Evolutionary conservation across 2,888 invertebrate species (phyloP).

Genomic region (Lomographa bimaculata): DNA sequence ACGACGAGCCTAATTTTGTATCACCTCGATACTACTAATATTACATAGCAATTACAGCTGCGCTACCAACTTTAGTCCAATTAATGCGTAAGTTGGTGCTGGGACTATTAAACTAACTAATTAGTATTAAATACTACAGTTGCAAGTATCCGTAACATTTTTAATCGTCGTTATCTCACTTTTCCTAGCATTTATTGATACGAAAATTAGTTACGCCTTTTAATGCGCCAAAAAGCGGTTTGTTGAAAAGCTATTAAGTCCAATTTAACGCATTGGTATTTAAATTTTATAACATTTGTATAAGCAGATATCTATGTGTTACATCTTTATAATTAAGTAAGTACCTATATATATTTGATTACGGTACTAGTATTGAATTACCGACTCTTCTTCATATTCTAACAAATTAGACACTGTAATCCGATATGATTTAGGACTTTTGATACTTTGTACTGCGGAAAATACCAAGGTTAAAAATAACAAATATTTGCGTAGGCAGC

Average conservation of each 20-base stretch:
- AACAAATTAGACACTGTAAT: background rate
- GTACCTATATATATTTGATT: slow-evolving; percentile 21
- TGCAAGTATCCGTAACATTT: slow-evolving; percentile 25
- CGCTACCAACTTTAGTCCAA: slow-evolving; percentile 23
- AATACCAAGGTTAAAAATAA: slow-evolving; percentile 18
- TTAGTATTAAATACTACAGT: slow-evolving; percentile 30
- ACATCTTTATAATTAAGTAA: slow-evolving; percentile 26
- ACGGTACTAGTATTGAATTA: slow-evolving; percentile 2
- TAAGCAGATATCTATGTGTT: slow-evolving; percentile 21
- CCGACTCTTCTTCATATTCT: background rate
- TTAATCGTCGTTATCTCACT: slow-evolving; percentile 21
- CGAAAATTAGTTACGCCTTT: slow-evolving; percentile 30
- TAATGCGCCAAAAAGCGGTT: slow-evolving; percentile 33
- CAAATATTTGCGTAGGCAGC: slow-evolving; percentile 20
- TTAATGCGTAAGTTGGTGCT: slow-evolving; percentile 25
- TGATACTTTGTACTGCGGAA: slow-evolving; percentile 4
- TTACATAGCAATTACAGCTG: slow-evolving; percentile 22
- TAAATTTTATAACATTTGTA: slow-evolving; percentile 33
- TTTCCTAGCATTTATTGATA: slow-evolving; percentile 32
- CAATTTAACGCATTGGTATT: slow-evolving; percentile 33
- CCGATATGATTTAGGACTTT: background rate
- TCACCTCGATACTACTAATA: slow-evolving; percentile 21
- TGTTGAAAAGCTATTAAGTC: slow-evolving; percentile 26
- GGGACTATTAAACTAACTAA: slow-evolving; percentile 28
- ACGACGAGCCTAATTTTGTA: slow-evolving; percentile 29